Percentiles rank a stretch among this genome's conserved stretches.
These are phyloP conservation scores for Trisateles emortualis DNA, from an alignment of 2,888 invertebrate species.

Conservation along the genomic window DNA sequence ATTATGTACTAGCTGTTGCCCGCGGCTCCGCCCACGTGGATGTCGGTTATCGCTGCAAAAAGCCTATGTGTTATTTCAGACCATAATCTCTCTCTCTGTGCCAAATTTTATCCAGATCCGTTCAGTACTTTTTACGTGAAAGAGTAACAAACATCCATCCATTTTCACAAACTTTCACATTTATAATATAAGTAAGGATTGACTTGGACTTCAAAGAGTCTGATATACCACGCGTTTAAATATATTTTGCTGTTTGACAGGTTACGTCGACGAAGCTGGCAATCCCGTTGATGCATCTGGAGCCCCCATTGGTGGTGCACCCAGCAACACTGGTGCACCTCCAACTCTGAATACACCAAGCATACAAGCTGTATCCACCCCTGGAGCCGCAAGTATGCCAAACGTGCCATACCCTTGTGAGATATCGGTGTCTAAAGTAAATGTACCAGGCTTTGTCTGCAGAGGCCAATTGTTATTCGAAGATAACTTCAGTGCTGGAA, in stretches of 20 bases:
- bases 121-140: no score
- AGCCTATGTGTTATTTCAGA: no score
- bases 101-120: no score
- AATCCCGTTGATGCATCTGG: slow-evolving; percentile 50
- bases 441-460: slow-evolving; percentile 77
- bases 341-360: not conserved
- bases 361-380: not conserved
- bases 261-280: slow-evolving; percentile 70
- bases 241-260: slow-evolving; percentile 46
- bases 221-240: no score
- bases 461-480: slow-evolving; percentile 88
- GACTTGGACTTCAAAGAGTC: no score
- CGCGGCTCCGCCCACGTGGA: no score
- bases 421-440: slow-evolving; percentile 67
- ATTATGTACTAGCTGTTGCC: no score
- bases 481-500: slow-evolving; percentile 84
- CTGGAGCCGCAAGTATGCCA: slow-evolving; percentile 2
- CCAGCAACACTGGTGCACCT: not conserved
- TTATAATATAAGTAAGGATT: no score
- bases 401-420: slow-evolving; percentile 60
- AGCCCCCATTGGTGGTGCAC: not conserved
- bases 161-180: no score
- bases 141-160: no score
- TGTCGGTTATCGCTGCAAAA: no score
- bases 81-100: no score